phyloP scores from a whole-genome alignment of 1,140 invertebrate genomes.

The Berghia stephanieae region DNA sequence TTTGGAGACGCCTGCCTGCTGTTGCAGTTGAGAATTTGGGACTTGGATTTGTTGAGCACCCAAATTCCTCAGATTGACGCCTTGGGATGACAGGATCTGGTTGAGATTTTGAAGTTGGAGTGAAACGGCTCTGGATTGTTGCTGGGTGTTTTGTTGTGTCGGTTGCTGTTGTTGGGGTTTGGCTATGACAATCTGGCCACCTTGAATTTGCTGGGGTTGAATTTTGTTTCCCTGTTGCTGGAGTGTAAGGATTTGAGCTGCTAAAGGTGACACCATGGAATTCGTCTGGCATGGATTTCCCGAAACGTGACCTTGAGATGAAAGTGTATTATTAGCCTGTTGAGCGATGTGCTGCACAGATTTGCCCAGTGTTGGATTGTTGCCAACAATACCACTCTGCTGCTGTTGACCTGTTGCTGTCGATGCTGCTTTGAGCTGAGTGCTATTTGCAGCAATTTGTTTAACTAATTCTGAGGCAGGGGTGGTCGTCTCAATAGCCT shows the following conservation, averaged over 20 bases:
- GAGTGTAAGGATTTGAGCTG: slow-evolving; percentile 20
- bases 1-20: background rate
- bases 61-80: background rate
- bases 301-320: background rate
- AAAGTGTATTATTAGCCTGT: no score
- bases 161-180: background rate
- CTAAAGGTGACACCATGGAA: background rate
- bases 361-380: no score
- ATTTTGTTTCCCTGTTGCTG: slow-evolving; percentile 8
- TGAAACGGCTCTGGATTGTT: background rate
- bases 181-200: slow-evolving; percentile 15
- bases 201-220: slow-evolving; percentile 18
- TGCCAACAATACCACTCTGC: no score
- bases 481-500: background rate
- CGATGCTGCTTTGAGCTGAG: background rate
- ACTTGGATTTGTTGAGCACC: background rate
- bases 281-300: background rate
- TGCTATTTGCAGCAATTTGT: slow-evolving; percentile 15
- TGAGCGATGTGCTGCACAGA: no score
- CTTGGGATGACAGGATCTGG: background rate
- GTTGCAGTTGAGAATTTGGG: background rate
- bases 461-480: slow-evolving; percentile 29
- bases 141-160: background rate
- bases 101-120: slow-evolving; percentile 20
- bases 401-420: background rate